Evolutionary conservation across 2,888 invertebrate species (phyloP).

Genomic region (Cheilosia vulpina): DNA sequence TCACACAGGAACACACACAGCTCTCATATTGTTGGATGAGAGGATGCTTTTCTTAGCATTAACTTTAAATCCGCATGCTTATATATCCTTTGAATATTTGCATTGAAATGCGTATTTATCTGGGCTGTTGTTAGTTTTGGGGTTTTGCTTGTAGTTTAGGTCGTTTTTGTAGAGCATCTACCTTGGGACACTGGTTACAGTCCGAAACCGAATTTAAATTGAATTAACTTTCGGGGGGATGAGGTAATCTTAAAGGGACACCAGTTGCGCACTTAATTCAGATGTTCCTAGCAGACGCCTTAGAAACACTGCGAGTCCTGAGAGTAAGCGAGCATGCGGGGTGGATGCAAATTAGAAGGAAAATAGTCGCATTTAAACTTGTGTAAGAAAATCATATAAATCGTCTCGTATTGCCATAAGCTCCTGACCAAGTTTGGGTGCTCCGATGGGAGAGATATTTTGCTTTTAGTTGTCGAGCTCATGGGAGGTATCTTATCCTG

Average conservation of each 20-base stretch:
- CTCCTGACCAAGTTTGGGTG: background rate
- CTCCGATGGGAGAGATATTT: background rate
- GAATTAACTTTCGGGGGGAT: conserved; percentile 32
- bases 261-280: conserved; percentile 35
- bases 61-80: conserved; percentile 4
- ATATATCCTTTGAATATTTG: conserved; percentile 19
- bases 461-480: background rate
- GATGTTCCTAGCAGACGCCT: background rate
- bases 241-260: background rate
- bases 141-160: background rate
- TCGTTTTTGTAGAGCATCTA: too few relatives aligned
- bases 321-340: too few relatives aligned
- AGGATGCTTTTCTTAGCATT: background rate
- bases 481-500: too few relatives aligned
- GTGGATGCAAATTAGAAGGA: conserved; percentile 19
- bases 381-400: too few relatives aligned
- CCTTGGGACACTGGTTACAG: background rate
- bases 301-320: background rate
- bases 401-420: background rate
- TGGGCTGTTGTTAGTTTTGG: conserved; percentile 2
- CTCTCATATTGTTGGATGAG: background rate
- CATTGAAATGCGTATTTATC: conserved; percentile 8
- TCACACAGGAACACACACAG: background rate
- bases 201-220: conserved; percentile 34
- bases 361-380: background rate